phyloP scores from a whole-genome alignment of 2,797 vertebrate species.

The Trachops cirrhosus region DNA sequence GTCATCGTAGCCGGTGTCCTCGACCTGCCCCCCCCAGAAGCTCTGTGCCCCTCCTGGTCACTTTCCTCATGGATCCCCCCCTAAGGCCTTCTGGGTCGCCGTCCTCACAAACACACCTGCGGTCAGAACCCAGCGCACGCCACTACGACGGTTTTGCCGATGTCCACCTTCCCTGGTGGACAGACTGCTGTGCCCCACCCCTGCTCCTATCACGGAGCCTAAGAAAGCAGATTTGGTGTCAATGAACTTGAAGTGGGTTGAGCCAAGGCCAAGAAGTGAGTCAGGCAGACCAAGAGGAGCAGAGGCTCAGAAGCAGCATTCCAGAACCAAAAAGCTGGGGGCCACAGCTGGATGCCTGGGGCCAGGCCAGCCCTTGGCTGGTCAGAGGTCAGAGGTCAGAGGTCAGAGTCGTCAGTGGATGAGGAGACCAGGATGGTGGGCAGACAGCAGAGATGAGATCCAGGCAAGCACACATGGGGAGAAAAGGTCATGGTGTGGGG shows the following conservation, averaged over 20 bases:
- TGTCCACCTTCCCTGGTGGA: accelerated
- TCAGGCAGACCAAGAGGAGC: neutral
- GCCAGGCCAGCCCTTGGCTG: neutral
- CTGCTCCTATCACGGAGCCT: neutral
- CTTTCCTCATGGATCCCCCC: neutral
- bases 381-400: neutral
- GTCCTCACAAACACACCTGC: neutral
- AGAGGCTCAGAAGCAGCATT: neutral
- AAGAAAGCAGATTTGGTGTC: neutral
- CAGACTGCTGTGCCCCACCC: neutral
- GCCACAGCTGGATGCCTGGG: neutral
- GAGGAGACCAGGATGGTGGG: neutral
- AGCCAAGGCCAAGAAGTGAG: neutral
- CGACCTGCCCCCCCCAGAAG: accelerated
- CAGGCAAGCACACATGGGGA: neutral
- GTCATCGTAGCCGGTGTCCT: neutral
- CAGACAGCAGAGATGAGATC: neutral
- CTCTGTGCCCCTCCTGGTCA: too few species aligned
- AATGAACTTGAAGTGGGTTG: neutral
- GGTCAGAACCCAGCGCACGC: neutral
- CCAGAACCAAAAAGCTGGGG: neutral
- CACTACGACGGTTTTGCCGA: accelerated
- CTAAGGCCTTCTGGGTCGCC: too few species aligned
- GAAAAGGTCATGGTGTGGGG: accelerated
- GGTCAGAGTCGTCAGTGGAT: neutral